These are phyloP conservation scores for Parelbella ahira DNA, from an alignment of 2,888 invertebrate genomes.

Conservation along the genomic window DNA sequence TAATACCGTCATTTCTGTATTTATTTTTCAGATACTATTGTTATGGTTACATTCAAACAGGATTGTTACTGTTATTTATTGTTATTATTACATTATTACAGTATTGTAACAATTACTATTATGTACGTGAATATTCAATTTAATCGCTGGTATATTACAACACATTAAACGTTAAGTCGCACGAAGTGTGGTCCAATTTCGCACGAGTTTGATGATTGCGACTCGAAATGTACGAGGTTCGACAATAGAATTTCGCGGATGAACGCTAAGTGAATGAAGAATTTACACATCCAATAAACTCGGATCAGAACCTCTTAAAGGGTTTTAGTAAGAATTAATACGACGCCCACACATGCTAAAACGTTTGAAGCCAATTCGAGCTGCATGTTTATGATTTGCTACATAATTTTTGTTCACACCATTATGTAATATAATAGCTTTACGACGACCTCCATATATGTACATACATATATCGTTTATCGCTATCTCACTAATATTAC, in stretches of 20 bases:
- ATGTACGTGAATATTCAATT: too few relatives aligned
- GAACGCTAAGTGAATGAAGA: constrained; percentile 56
- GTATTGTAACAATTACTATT: too few relatives aligned
- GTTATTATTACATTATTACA: too few relatives aligned
- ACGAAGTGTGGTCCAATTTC: constrained; percentile 37
- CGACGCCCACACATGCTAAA: constrained; percentile 47
- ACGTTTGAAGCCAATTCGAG: constrained; percentile 21
- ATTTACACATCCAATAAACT: constrained; percentile 46
- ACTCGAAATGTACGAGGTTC: constrained; percentile 49
- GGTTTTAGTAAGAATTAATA: constrained; percentile 53
- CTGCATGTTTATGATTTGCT: constrained; percentile 18
- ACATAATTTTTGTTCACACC: constrained; percentile 5
- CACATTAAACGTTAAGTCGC: constrained; percentile 11
- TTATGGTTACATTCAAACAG: too few relatives aligned
- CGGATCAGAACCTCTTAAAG: constrained; percentile 41
- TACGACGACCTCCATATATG: too few relatives aligned
- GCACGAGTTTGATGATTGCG: constrained; percentile 50
- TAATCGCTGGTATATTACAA: neutral
- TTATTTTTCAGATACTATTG: too few relatives aligned
- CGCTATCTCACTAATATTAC: too few relatives aligned
- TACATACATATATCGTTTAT: too few relatives aligned
- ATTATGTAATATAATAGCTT: constrained; percentile 15
- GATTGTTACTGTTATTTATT: too few relatives aligned
- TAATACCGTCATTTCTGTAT: too few relatives aligned
- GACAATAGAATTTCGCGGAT: constrained; percentile 50